A percentile compares a stretch with the other conserved stretches of the same genome.
Conservation (phyloP, 2,797 vertebrate genomes). For the Pseudochaenichthys georgianus region DNA sequence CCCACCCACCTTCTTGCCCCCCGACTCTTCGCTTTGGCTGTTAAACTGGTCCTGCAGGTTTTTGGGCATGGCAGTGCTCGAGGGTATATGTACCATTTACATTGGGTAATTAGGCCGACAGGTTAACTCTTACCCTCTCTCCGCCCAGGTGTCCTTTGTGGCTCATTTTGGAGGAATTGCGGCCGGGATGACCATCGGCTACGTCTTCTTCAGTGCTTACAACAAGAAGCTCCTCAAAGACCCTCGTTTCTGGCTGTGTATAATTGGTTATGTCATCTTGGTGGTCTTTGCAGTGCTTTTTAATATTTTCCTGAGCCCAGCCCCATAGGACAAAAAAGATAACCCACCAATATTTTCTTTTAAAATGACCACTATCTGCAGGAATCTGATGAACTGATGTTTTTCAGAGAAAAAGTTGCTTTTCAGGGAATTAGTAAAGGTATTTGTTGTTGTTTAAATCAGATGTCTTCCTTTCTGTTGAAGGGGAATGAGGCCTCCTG, state of each 20-base stretch:
- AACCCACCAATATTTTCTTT: conserved; percentile 28
- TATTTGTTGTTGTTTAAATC: not conserved
- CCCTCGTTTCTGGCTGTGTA: conserved; percentile 91
- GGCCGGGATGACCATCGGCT: conserved; percentile 93
- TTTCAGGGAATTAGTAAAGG: conserved; percentile 22
- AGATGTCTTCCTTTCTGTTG: not conserved
- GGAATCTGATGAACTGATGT: conserved; percentile 12
- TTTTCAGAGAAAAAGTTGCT: conserved; percentile 17
- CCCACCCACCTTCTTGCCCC: not conserved
- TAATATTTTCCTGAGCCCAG: conserved; percentile 91
- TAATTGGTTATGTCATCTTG: conserved; percentile 85
- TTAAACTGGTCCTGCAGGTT: conserved; percentile 45
- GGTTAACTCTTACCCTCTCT: not conserved
- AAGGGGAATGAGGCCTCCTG: conserved; percentile 20
- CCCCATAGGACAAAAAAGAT: conserved; percentile 42
- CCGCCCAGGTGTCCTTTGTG: conserved; percentile 91
- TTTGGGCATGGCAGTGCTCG: not conserved
- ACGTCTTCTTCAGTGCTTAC: conserved; percentile 92
- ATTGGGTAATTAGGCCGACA: not conserved
- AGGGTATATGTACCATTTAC: conserved; percentile 1
- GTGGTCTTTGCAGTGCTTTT: conserved; percentile 89
- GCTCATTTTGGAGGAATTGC: conserved; percentile 91
- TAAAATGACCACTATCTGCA: conserved; percentile 32
- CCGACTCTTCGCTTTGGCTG: not conserved
- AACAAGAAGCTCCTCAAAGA: conserved; percentile 89